phyloP scores from a whole-genome alignment of 2,797 vertebrate genomes.

The Fistularia tabacaria region DNA sequence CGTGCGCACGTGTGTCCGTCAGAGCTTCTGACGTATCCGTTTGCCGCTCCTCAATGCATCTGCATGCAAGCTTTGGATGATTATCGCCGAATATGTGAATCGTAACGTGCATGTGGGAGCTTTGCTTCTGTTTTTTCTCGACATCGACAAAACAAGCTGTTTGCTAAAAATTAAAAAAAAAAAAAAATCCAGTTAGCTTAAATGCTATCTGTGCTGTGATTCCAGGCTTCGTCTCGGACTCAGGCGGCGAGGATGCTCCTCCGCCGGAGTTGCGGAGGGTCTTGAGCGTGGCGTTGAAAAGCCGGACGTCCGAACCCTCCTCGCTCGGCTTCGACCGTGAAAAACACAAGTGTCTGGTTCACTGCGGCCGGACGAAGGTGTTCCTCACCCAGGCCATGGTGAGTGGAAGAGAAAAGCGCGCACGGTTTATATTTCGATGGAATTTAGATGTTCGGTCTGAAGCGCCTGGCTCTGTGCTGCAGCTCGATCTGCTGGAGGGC shows the following conservation, averaged over 20 bases:
- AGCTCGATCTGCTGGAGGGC: conserved; percentile 87
- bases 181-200: neutral
- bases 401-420: conserved; percentile 33
- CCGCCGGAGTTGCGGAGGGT: conserved; percentile 66
- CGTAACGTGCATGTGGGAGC: conserved; percentile 1
- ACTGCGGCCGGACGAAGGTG: conserved; percentile 89
- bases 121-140: neutral
- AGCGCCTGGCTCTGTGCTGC: conserved; percentile 22
- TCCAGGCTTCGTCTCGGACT: neutral
- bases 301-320: conserved; percentile 16
- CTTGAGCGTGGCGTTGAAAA: conserved; percentile 53
- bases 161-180: too few relatives aligned
- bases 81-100: conserved; percentile 6
- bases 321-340: conserved; percentile 24
- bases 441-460: conserved; percentile 9
- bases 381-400: conserved; percentile 88
- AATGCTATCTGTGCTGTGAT: neutral
- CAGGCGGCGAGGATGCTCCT: conserved; percentile 18
- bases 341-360: conserved; percentile 58
- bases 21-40: neutral
- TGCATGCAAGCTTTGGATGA: neutral
- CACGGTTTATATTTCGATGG: too few relatives aligned
- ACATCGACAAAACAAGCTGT: too few relatives aligned
- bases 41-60: conserved; percentile 4
- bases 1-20: conserved; percentile 36